Evolutionary conservation across 1,140 invertebrate species (phyloP), one percentile per base, ranked within the genome.

Genomic region (Ceratina calcarata): DNA sequence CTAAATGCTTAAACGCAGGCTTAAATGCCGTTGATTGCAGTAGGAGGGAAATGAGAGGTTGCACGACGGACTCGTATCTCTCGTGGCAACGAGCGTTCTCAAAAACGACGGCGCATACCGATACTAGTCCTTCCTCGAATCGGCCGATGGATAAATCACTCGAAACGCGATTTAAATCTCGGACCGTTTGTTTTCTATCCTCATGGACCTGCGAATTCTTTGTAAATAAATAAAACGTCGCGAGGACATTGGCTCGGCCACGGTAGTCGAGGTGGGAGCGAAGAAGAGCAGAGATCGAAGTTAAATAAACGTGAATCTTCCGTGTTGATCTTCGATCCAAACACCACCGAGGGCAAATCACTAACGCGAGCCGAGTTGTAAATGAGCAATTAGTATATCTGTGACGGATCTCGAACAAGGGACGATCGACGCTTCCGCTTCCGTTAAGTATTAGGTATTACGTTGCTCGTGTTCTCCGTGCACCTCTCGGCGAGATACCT

Each of bases 21-120:
- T 91, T 88, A 89, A 91, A 90, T 86, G 85, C 77, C 80, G 84
- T 87, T 86, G 88, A 91, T 91, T 90, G 86, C 86, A 90, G 91
- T 91, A 89, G 87, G 90, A 91, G 89, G 89, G 87, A 91, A 91
- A 90, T 89, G 86, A 91, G 87, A 86, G 82, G 87, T 89, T 89
- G 74, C 80, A 82, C 83, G 84, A 82, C 57, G 85, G 57, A 62
- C 74, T 85, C 79, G 7, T 45, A 58, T 64, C 57, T 75, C 24
- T 74, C 49, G 18, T 64, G 53, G 66, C 18, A 55, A 22, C 49
- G 18, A 72, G 20, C 45, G 22, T 73, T 73, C n/a, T n/a, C 13
- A 37, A 70, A 76, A 27, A 61, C 58, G 55, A 57, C 37, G 15
- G 22, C 22, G 37, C 57, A 24, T 67, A 64, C 51, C 69, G 32